Base-by-base conservation (phyloP, 2,888 invertebrate genomes). In the Caenorhabditis macrosperma region DNA sequence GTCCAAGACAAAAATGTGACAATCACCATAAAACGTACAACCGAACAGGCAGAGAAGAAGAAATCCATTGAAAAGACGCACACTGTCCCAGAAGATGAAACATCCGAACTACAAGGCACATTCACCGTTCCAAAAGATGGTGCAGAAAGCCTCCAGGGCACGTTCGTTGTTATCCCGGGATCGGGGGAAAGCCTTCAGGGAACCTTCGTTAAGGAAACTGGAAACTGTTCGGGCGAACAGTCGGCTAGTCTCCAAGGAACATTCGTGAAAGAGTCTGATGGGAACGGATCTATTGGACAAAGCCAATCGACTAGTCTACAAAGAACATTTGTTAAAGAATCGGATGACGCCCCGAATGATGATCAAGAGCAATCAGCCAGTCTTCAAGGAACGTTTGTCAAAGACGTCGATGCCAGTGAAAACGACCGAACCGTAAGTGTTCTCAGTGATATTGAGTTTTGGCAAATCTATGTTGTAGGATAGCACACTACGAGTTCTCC, bases 321-420 rank as follows among this genome's bases (percentile, higher is more conserved):
- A 30, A 55, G 5, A 6, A 26, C 15, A 7, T 5, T 24, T 10
- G 9, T 20, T 5, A 44, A 44, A 26, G 24, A 5, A 46, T 3
- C 6, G 17, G 5, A 22, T n/a, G 46, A 41, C 5, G 15, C 6
- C 15, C 17, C 46, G 3, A 15, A 17, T 46, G 46, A 17, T 3
- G 20, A 38, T 15, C 38, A 15, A 38, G 15, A 38, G 3, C 3
- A 12, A 9, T 38, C 38, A 9, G 38, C 7, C 2, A 17, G 41
- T 10, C 63, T 61, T 26, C 61, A 71, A 55, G 55, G 46, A 7
- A 63, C 71, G 0, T 71, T 63, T 24, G 35, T 52, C 17, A 35
- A 46, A 22, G 5, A 17, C 17, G 17, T 22, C 5, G 52, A 26
- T n/a, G n/a, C 5, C 10, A 12, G 12, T 1, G 52, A 1, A 28